Conservation (phyloP, 2,113 vertebrate genomes). For the Lagopus muta region DNA sequence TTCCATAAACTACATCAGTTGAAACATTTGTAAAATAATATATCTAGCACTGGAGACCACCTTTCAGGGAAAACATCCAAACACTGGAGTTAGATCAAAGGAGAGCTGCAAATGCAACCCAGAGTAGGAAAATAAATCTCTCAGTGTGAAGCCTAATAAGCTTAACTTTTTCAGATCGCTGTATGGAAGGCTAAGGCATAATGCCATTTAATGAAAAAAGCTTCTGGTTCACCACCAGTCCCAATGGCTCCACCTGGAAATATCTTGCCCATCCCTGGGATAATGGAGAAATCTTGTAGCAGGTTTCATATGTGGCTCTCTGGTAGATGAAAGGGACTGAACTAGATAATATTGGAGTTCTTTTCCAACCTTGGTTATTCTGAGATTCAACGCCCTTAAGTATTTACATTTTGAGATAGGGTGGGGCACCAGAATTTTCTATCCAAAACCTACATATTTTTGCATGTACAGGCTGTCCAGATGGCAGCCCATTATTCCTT, state of each 20-base stretch:
- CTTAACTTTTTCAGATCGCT: neutral
- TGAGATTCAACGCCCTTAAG: too few relatives aligned
- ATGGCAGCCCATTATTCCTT: neutral
- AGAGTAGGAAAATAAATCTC: neutral
- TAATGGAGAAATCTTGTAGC: neutral
- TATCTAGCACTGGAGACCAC: neutral
- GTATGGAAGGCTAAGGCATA: neutral
- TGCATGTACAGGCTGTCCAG: neutral
- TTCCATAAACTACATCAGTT: neutral
- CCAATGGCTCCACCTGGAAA: neutral
- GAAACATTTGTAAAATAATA: neutral
- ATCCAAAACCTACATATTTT: neutral
- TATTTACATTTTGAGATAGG: neutral
- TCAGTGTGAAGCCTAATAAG: neutral
- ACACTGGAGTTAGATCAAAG: conserved; percentile 2
- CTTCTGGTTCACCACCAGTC: neutral
- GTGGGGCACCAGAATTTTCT: neutral
- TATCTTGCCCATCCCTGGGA: neutral
- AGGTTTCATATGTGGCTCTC: neutral
- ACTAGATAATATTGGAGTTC: too few relatives aligned
- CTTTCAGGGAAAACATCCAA: neutral
- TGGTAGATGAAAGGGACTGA: neutral
- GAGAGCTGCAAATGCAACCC: neutral
- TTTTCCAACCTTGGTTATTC: too few relatives aligned
- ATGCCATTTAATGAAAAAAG: neutral